Conservation (phyloP, 2,797 vertebrate species). For the Coracias cyanogaster region DNA sequence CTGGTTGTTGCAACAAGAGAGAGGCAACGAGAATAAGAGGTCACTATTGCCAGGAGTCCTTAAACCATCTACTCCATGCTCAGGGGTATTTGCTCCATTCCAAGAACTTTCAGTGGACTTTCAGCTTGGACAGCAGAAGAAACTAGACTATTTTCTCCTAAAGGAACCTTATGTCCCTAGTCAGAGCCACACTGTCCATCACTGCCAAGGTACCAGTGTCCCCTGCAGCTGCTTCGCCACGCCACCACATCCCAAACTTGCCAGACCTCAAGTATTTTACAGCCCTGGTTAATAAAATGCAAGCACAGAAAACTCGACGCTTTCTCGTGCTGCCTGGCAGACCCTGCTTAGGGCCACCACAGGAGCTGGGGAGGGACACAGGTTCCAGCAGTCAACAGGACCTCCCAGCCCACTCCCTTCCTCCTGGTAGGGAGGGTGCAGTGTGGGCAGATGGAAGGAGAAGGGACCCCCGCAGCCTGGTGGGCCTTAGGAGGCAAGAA, state of each 20-base stretch:
- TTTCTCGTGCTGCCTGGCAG: neutral
- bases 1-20: neutral
- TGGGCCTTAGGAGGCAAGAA: neutral
- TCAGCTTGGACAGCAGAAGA: neutral
- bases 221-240: neutral
- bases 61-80: neutral
- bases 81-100: neutral
- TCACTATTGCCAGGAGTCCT: neutral
- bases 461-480: neutral
- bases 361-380: neutral
- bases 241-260: neutral
- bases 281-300: neutral
- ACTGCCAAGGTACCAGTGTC: neutral
- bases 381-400: neutral
- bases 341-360: neutral
- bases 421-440: neutral
- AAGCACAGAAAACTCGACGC: neutral
- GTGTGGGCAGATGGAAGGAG: neutral
- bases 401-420: neutral
- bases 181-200: neutral
- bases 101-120: neutral
- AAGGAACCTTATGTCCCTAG: neutral
- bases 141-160: neutral
- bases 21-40: neutral
- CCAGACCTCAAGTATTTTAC: rapidly evolving